Evolutionary conservation across 2,797 vertebrate species (phyloP).

Genomic region (Aeoliscus strigatus): DNA sequence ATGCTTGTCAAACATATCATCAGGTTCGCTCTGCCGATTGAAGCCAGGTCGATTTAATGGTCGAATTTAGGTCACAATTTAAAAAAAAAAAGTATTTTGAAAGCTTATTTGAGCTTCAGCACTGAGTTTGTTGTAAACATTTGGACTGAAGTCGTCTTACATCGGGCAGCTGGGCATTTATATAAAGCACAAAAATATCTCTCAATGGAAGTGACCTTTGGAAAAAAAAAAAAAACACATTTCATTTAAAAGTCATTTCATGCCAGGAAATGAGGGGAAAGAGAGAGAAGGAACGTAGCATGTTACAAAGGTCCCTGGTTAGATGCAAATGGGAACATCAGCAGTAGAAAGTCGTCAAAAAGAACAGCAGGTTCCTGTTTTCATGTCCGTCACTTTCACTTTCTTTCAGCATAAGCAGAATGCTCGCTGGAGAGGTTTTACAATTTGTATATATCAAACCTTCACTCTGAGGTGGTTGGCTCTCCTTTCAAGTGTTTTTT

Average conservation of each 20-base stretch:
- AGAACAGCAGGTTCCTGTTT: background rate
- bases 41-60: conserved; percentile 11
- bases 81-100: background rate
- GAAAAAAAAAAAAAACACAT: too few species aligned
- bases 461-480: too few species aligned
- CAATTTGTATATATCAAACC: too few species aligned
- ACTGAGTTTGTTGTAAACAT: too few species aligned
- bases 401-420: too few species aligned
- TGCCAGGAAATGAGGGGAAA: conserved; percentile 2
- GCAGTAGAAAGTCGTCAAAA: background rate
- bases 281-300: background rate
- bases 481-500: too few species aligned
- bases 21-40: conserved; percentile 23
- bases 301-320: background rate
- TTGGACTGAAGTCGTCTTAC: too few species aligned
- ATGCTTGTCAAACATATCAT: conserved; percentile 48
- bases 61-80: conserved; percentile 3
- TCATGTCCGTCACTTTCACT: background rate
- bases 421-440: too few species aligned
- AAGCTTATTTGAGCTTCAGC: too few species aligned
- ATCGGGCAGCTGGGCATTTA: too few species aligned
- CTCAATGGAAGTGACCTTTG: background rate
- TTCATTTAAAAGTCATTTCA: background rate
- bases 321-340: background rate
- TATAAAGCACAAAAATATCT: background rate